Evolutionary conservation across 37 sponge, comb jelly and placozoan species (phyloP).

Genomic region (Cladorhizidae sp.): DNA sequence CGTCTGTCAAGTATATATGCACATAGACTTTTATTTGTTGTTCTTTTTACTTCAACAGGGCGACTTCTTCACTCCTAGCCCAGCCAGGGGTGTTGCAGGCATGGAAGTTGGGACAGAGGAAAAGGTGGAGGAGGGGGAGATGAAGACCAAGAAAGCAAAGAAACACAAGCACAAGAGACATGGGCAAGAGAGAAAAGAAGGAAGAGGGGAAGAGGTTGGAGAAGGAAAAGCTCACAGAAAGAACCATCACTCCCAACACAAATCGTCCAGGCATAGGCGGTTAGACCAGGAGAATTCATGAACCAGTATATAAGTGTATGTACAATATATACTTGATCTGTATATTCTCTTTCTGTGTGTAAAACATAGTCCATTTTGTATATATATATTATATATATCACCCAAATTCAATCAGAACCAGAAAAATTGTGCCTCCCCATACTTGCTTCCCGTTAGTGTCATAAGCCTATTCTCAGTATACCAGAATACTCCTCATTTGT

Average conservation of each 20-base stretch:
- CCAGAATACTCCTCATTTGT: too few species aligned
- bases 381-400: too few species aligned
- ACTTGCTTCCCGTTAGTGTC: too few species aligned
- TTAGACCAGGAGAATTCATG: background rate
- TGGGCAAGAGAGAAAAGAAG: background rate
- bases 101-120: conserved; percentile 1
- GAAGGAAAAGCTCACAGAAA: background rate
- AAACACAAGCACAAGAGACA: conserved; percentile 23
- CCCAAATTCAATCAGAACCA: too few species aligned
- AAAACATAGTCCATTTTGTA: too few species aligned
- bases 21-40: too few species aligned
- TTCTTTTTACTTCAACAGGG: conserved; percentile 4
- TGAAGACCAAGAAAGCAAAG: conserved; percentile 3
- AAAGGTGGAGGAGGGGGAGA: conserved; percentile 1
- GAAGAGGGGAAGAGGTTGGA: conserved; percentile 3
- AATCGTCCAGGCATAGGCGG: conserved; percentile 2
- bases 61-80: background rate
- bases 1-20: too few species aligned
- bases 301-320: too few species aligned
- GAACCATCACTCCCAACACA: conserved; percentile 17
- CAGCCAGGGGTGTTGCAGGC: background rate
- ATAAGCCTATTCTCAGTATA: too few species aligned
- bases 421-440: too few species aligned
- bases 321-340: too few species aligned
- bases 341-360: too few species aligned